Evolutionary conservation across 2,113 vertebrate genomes (phyloP), one percentile per base, ranked within the genome.

Genomic region (Pholis gunnellus): DNA sequence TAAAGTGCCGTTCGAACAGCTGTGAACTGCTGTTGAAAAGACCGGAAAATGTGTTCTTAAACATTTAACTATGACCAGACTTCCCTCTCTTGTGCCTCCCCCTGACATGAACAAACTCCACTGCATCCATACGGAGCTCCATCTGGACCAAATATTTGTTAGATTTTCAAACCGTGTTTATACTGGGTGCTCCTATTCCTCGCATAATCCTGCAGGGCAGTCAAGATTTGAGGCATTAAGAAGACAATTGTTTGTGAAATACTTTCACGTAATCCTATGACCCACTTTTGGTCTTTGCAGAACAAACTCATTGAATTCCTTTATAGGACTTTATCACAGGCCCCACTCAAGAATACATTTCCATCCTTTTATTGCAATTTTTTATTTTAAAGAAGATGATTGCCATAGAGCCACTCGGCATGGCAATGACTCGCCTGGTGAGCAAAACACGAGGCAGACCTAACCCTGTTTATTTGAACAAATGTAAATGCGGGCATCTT

Each of bases 251-350:
- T 88, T 91, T 87, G 82, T 72, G 78, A 79, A 87, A 87, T 72
- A 85, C 87, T 92, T 78, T 71, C 81, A 68, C 69, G 81, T 86
- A 91, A 93, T 90, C 92, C 81, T 4, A 70, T 92, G 88, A 90
- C 91, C 92, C 83, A 93, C 79, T 92, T 92, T 88, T 78, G 78
- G 76, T 85, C 52, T 78, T 78, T 67, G 57, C 40, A 29, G 40
- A 46, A 61, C 68, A 81, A 67, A 18, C 69, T 79, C 57, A 60
- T 75, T 83, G 84, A 86, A 91, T 85, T 84, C 60, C n/a, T 80
- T 65, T 70, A 46, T 61, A 46, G 64, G 77, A 67, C 61, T 89
- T 85, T 89, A 86, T 82, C 85, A 44, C 63, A 60, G 27, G 61
- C 81, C 50, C 20, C 61, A 42, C 56, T 27, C 17, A 36, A 65